phyloP scores from a whole-genome alignment of 2,113 vertebrate species.

The Notothenia coriiceps region DNA sequence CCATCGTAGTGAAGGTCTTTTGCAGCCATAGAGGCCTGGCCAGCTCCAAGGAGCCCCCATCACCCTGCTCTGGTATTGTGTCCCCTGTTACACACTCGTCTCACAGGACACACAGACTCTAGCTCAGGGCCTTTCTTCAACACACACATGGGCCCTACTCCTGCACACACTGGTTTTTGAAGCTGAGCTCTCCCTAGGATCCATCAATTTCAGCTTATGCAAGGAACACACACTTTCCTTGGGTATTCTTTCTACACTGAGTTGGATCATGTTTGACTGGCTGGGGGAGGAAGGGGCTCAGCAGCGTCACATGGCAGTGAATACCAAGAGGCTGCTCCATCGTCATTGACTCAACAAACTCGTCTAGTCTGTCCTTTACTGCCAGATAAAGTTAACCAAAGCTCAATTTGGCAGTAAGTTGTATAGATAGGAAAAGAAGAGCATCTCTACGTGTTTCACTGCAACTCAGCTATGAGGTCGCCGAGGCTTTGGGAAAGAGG shows the following conservation, averaged over 20 bases:
- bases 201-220: constrained; percentile 16
- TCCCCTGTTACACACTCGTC: constrained; percentile 78
- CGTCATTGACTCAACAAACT: constrained; percentile 70
- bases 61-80: constrained; percentile 85
- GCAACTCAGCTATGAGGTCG: constrained; percentile 68
- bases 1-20: constrained; percentile 86
- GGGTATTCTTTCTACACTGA: constrained; percentile 34
- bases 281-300: constrained; percentile 25
- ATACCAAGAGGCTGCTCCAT: constrained; percentile 58
- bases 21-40: constrained; percentile 82
- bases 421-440: constrained; percentile 6
- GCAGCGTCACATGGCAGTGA: constrained; percentile 48
- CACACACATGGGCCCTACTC: constrained; percentile 69
- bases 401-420: constrained; percentile 14
- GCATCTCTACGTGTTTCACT: constrained; percentile 55
- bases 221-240: constrained; percentile 35
- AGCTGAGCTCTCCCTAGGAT: constrained; percentile 45
- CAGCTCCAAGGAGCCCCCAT: constrained; percentile 84
- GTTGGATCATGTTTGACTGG: constrained; percentile 50
- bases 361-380: constrained; percentile 35
- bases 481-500: constrained; percentile 83
- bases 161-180: constrained; percentile 61
- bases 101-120: constrained; percentile 78
- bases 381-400: constrained; percentile 61
- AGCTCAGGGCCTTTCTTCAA: constrained; percentile 63